Evolutionary conservation across 2,888 invertebrate species (phyloP), one percentile per base, ranked within the genome.

Genomic region (Melinopterus prodromus): DNA sequence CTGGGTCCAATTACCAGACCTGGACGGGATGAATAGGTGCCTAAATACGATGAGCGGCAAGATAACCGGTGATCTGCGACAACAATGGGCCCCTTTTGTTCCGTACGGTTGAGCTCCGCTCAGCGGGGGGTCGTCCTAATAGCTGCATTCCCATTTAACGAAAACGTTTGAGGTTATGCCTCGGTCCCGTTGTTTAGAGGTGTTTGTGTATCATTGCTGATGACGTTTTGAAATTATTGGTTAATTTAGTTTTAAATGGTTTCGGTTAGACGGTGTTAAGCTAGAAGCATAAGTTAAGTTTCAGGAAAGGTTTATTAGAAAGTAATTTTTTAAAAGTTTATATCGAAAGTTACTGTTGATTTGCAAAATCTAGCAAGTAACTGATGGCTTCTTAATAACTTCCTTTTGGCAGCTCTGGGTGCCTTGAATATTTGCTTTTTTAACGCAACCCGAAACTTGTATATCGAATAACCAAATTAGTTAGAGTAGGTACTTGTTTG

Each of bases 1-100:
- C 78, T 75, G 78, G 78, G 78, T 78, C 78, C 80, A 80, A 80
- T 80, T 78, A 80, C 78, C 78, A 77, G 37, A 76, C 76, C 74
- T 9, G 53, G 53, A 7, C 53, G 70, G 69, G 78, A 80, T 80
- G 80, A 80, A 80, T 80, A 76, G 80, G 78, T 77, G 15, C 69
- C 76, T 74, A 80, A 78, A 78, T 78, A 77, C 80, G 78, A 80
- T 78, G 76, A 80, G 77, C 78, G 16, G 72, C 76, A 76, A 78
- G 78, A 78, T 78, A 80, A 77, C 71, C 78, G 71, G 78, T 70
- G 78, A 78, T 80, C 74, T 70, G 74, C 15, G 37, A 75, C 71
- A 78, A 80, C 80, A 78, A 80, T 80, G 16, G 77, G 16, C 53
- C 26, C 80, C 78, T 12, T 78, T 80, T 80, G 80, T 80, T 77